phyloP scores from a whole-genome alignment of 30 jellyfish, hydroid and myxozoan species.

The Aurelia sp. region DNA sequence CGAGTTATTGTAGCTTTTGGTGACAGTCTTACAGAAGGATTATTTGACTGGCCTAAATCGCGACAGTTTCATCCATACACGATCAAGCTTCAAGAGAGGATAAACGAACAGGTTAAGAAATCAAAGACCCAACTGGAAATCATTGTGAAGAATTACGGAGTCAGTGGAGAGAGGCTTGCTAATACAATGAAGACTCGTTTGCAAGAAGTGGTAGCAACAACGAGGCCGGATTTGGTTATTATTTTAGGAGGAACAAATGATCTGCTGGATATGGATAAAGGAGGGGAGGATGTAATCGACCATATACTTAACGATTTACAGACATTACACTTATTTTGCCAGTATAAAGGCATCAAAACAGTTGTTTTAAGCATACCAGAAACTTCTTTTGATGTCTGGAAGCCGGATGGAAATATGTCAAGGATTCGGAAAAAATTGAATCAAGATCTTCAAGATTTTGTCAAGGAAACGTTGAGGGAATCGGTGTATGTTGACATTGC shows the following conservation, averaged over 20 bases:
- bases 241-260: conserved; percentile 93
- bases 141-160: conserved; percentile 68
- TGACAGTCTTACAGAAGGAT: conserved; percentile 94
- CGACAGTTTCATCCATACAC: conserved; percentile 82
- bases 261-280: conserved; percentile 54
- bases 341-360: conserved; percentile 63
- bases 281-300: not conserved
- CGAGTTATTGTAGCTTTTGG: conserved; percentile 77
- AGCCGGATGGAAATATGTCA: conserved; percentile 18
- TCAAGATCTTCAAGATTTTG: conserved; percentile 45
- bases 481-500: conserved; percentile 58
- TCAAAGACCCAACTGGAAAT: conserved; percentile 5
- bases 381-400: conserved; percentile 59
- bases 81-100: conserved; percentile 42
- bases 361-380: conserved; percentile 81
- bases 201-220: conserved; percentile 15
- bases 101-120: conserved; percentile 14
- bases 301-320: conserved; percentile 31
- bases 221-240: conserved; percentile 19
- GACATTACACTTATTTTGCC: conserved; percentile 65
- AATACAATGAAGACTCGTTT: conserved; percentile 54
- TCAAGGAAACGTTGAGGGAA: conserved; percentile 1
- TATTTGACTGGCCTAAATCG: conserved; percentile 79
- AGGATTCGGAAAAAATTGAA: conserved; percentile 36
- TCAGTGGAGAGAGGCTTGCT: conserved; percentile 76